A percentile compares a stretch with the other conserved stretches of the same genome.
Conservation (phyloP, 2,113 vertebrate species). For the Limnothrissa miodon region DNA sequence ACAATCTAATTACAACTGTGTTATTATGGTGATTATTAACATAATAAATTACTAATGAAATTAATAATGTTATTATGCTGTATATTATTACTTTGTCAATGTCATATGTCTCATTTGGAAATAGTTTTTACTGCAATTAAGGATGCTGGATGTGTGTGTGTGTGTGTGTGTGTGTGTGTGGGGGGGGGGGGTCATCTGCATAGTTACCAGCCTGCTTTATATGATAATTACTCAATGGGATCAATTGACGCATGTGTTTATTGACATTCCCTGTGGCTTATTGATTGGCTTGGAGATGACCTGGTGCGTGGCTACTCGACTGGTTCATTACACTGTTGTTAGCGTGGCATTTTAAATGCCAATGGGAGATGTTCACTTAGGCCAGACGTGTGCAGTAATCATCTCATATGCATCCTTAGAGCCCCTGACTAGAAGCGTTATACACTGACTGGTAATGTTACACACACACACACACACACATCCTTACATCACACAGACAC, state of each 20-base stretch:
- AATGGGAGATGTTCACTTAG: slow-evolving; percentile 30
- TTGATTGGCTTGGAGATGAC: slow-evolving; percentile 65
- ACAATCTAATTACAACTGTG: not conserved
- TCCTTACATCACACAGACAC: no score
- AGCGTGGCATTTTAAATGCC: slow-evolving; percentile 47
- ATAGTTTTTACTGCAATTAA: not conserved
- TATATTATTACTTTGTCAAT: no score
- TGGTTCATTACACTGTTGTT: slow-evolving; percentile 61
- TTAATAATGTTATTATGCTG: no score
- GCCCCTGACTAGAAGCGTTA: not conserved
- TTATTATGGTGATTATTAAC: not conserved
- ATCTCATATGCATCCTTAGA: not conserved
- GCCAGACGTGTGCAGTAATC: slow-evolving; percentile 8
- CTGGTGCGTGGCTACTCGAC: slow-evolving; percentile 50
- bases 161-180: no score
- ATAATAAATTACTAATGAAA: no score
- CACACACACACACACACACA: not conserved
- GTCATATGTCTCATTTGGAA: no score
- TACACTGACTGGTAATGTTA: not conserved
- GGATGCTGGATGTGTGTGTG: slow-evolving; percentile 40
- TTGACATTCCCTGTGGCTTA: slow-evolving; percentile 62
- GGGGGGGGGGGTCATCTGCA: slow-evolving; percentile 64
- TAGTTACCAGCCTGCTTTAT: slow-evolving; percentile 75
- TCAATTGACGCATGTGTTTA: slow-evolving; percentile 78
- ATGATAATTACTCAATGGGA: slow-evolving; percentile 74